phyloP scores from a whole-genome alignment of 2,113 vertebrate genomes.

The Gracilinanus agilis region DNA sequence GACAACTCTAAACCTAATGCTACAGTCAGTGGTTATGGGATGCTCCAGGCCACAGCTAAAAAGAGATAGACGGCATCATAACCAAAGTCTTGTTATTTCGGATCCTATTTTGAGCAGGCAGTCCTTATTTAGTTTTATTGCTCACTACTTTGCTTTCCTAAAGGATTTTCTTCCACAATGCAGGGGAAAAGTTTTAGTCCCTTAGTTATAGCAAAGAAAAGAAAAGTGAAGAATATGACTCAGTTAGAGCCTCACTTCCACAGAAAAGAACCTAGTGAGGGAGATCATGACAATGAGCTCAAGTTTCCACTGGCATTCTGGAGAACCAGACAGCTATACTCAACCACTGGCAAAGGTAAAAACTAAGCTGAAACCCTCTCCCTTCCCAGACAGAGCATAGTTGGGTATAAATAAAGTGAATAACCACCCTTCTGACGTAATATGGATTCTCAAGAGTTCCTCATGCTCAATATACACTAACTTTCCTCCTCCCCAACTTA shows the following conservation, averaged over 20 bases:
- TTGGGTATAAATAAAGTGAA: not conserved
- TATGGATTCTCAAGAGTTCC: not conserved
- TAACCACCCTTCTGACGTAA: not conserved
- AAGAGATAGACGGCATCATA: not conserved
- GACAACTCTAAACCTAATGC: not conserved
- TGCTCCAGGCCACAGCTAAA: not conserved
- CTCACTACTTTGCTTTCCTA: not conserved
- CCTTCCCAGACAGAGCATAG: not conserved
- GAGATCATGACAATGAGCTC: not conserved
- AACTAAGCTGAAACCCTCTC: not conserved
- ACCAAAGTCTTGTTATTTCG: not conserved
- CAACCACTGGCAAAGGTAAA: not conserved
- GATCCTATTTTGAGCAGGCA: not conserved
- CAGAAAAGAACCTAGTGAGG: not conserved
- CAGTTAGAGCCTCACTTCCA: not conserved
- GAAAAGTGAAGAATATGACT: not conserved
- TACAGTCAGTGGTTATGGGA: not conserved
- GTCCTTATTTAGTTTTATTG: not conserved
- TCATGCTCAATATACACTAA: not conserved
- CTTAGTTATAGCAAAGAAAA: not conserved
- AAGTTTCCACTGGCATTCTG: not conserved
- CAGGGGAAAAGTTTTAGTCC: not conserved
- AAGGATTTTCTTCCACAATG: not conserved
- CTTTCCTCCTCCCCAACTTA: not conserved
- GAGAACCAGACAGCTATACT: not conserved